Evolutionary conservation across 2,888 invertebrate genomes (phyloP).

Genomic region (Acanthosepion lycidas): DNA sequence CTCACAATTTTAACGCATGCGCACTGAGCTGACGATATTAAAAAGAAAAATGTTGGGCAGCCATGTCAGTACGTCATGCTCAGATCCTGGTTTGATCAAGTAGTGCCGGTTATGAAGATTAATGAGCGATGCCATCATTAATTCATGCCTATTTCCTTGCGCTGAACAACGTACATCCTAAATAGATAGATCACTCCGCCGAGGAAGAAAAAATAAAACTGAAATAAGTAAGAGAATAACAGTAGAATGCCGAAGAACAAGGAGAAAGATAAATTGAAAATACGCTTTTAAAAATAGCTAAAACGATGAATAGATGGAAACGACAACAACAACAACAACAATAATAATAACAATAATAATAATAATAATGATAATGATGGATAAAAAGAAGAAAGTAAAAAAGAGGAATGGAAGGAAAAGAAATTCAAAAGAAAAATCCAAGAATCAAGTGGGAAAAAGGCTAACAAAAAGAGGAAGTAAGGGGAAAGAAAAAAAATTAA

Average conservation of each 20-base stretch:
- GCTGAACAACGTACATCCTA: constrained; percentile 33
- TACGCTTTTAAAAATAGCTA: no score
- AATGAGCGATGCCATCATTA: constrained; percentile 4
- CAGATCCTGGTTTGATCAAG: constrained; percentile 33
- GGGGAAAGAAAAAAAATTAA: no score
- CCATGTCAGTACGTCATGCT: constrained; percentile 4
- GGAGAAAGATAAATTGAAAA: no score
- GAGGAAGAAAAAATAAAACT: neutral
- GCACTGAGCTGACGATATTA: neutral
- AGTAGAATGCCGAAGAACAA: neutral
- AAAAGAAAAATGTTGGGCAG: neutral
- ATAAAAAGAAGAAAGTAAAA: no score
- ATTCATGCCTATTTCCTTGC: neutral
- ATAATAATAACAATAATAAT: no score
- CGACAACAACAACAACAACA: no score
- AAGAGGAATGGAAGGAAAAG: no score
- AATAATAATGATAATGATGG: no score
- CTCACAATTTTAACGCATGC: neutral
- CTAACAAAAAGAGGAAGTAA: no score
- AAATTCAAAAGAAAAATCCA: no score
- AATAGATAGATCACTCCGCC: neutral
- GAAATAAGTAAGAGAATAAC: neutral
- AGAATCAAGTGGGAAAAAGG: no score
- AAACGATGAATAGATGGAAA: no score
- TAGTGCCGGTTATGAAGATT: constrained; percentile 20